Evolutionary conservation across 2,888 invertebrate species (phyloP).

Genomic region (Cephalotes varians): DNA sequence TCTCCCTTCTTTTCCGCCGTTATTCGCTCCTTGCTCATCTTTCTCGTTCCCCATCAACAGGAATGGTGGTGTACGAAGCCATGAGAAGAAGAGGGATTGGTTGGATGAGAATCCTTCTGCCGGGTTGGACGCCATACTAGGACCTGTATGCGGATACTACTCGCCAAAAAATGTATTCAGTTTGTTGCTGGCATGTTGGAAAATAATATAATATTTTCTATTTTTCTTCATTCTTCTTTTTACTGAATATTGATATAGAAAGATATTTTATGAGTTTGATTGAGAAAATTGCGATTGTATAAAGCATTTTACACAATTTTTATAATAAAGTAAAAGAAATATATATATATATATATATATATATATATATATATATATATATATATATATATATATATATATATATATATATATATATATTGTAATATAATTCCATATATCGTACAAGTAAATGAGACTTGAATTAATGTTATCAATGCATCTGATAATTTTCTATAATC

Average conservation of each 20-base stretch:
- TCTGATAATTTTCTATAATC: slow-evolving; percentile 3
- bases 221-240: neutral
- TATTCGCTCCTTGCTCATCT: slow-evolving; percentile 57
- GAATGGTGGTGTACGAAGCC: slow-evolving; percentile 73
- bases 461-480: neutral
- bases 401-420: neutral
- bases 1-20: slow-evolving; percentile 67
- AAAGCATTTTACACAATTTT: neutral
- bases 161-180: slow-evolving; percentile 37
- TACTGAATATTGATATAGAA: neutral
- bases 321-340: neutral
- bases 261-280: neutral
- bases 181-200: neutral
- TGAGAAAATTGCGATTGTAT: neutral
- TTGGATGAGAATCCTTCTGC: slow-evolving; percentile 79
- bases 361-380: neutral
- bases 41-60: slow-evolving; percentile 69
- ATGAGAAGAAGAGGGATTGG: slow-evolving; percentile 79
- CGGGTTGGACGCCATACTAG: slow-evolving; percentile 78
- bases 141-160: slow-evolving; percentile 48
- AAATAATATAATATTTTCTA: neutral
- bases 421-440: neutral
- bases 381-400: neutral
- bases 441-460: neutral
- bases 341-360: neutral